Base-by-base conservation (phyloP, 2,113 vertebrate genomes). In the Cryptomyrus ogoouensis region DNA sequence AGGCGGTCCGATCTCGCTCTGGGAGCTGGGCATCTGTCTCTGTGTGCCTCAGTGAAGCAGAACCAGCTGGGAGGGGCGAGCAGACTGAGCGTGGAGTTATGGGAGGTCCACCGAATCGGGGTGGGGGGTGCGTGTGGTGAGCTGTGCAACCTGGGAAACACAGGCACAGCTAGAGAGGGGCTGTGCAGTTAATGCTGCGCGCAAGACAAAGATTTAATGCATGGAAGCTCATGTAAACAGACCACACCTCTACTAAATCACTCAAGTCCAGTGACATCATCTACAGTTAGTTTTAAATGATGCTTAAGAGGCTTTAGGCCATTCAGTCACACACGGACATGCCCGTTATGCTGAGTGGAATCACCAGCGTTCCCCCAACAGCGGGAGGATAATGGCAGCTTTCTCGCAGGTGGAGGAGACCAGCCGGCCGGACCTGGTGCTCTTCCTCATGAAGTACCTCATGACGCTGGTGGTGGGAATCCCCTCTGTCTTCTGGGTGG, bases 401-500 rank as follows among this genome's bases (percentile, higher is more conserved):
- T 5, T 66, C 62, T 70, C 44, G 21, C 46, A 99, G 98, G 97
- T 98, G 92, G 96, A 97, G 84, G 95, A 97, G 88, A 97, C 96
- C 92, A 97, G 96, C 90, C 96, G 93, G 0, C 98, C 98, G 0
- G 95, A 96, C 52, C 93, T 98, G 93, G 97, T 97, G 46, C 93
- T 99, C 90, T 98, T 99, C 91, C 95, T 99, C 15, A 97, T 98
- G 94, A 99, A 99, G 91, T 99, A 99, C 92, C 93, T 99, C 90
- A 99, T 99, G 98, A 97, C 97, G 93, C 87, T 99, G 91, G 97
- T 99, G 1, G 98, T 99, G 17, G 98, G 98, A 70, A 97, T 99
- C 89, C 98, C 98, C 1, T 99, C 98, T 0, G 96, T 99, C 85
- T 99, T 99, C 95, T 99, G 98, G 98, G 98, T 99, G 89, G 98